These are phyloP conservation scores for Tyria jacobaeae DNA, from an alignment of 2,888 invertebrate genomes.

Conservation along the genomic window DNA sequence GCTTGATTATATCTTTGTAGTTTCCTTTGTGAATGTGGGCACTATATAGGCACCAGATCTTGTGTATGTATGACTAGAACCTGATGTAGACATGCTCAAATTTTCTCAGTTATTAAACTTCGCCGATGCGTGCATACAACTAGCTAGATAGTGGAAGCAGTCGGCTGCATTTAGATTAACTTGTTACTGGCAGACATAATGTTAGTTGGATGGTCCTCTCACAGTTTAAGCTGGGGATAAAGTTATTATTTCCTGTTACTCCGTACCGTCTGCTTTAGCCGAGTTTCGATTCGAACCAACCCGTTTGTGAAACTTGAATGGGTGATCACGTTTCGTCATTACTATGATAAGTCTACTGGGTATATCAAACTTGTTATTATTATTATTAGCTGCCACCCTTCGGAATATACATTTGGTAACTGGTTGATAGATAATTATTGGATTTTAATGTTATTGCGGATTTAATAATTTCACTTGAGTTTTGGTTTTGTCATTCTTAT, in stretches of 20 bases:
- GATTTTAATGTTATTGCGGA: not conserved
- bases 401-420: slow-evolving; percentile 27
- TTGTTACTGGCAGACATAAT: slow-evolving; percentile 86
- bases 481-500: not conserved
- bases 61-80: slow-evolving; percentile 59
- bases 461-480: no score
- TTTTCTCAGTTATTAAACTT: slow-evolving; percentile 81
- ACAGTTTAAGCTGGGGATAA: slow-evolving; percentile 80
- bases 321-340: slow-evolving; percentile 81
- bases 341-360: no score
- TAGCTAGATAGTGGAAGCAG: slow-evolving; percentile 75
- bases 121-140: slow-evolving; percentile 77
- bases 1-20: slow-evolving; percentile 59
- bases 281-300: slow-evolving; percentile 80
- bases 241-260: slow-evolving; percentile 86
- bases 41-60: slow-evolving; percentile 11
- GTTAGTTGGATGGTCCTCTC: slow-evolving; percentile 82
- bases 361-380: slow-evolving; percentile 74
- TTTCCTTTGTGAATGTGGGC: slow-evolving; percentile 34
- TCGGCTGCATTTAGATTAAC: slow-evolving; percentile 85
- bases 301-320: slow-evolving; percentile 81
- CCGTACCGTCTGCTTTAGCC: slow-evolving; percentile 78
- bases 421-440: not conserved
- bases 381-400: slow-evolving; percentile 66
- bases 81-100: slow-evolving; percentile 73